Base-by-base conservation (phyloP, 1,140 invertebrate genomes). In the Drosophila rhopaloa region DNA sequence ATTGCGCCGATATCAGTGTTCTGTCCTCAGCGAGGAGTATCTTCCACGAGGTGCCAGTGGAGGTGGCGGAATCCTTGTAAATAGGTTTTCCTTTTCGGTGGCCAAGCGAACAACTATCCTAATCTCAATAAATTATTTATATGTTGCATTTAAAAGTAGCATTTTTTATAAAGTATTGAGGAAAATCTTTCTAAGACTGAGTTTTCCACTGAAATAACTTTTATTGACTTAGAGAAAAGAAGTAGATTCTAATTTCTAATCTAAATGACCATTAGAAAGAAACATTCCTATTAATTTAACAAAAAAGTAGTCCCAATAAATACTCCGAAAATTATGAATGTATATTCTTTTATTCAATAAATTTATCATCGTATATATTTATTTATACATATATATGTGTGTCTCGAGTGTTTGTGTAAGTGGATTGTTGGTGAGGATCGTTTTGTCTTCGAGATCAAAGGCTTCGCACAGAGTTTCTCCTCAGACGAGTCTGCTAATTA, bases 1-100 rank as follows among this genome's bases (percentile, higher is more conserved):
- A 94, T 47, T 96, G 96, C 77, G 94, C 95, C 0, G 96, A 96
- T 84, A 93, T 96, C 43, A 76, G 93, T 5, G 95, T 96, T 5
- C 11, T 83, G 6, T 27, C 51, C 11, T 63, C 79, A 0, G 62
- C 63, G 1, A 53, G 80, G 11, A 51, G 35, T 27, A 24, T 88
- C 0, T 7, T 76, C 16, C 38, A 76, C 14, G 76, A 88, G 44
- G 11, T 82, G n/a, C 76, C 83, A 8, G 48, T 79, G n/a, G 75
- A 60, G 35, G 83, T 72, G 14, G 35, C 7, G 6, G 62, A 61
- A 9, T 4, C 37, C 4, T 38, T 10, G 11, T 72, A 43, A 60
- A 9, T 5, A 0, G 5, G 13, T 37, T 6, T 11, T 13, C 19
- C 24, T 24, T 24, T 24, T 1, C 6, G 2, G 29, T 27, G 50